These are phyloP conservation scores for Aurelia coerulea DNA, from an alignment of 30 jellyfish, hydroid and myxozoan species.

Conservation along the genomic window DNA sequence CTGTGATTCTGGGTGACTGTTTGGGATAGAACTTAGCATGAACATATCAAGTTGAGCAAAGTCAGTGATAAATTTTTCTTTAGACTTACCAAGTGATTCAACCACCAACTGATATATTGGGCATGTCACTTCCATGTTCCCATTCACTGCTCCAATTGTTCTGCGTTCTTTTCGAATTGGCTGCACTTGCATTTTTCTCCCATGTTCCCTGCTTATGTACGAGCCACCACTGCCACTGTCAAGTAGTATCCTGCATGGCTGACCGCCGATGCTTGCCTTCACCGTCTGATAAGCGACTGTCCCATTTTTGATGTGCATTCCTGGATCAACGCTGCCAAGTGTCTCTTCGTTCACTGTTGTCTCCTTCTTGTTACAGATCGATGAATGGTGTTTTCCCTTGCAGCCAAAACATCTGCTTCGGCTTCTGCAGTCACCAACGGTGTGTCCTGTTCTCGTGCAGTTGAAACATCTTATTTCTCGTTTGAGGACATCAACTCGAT, in stretches of 20 bases:
- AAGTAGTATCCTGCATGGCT: slow-evolving; percentile 17
- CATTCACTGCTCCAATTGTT: slow-evolving; percentile 5
- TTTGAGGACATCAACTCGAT: not conserved
- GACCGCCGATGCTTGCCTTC: slow-evolving; percentile 17
- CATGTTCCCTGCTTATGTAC: slow-evolving; percentile 33
- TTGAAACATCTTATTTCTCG: not conserved
- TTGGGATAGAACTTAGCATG: slow-evolving; percentile 12
- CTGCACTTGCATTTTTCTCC: not conserved
- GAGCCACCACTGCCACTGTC: slow-evolving; percentile 14
- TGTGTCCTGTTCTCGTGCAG: slow-evolving; percentile 11
- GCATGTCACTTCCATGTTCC: not conserved
- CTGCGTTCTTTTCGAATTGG: slow-evolving; percentile 12
- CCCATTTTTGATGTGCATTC: not conserved
- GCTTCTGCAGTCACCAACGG: slow-evolving; percentile 17
- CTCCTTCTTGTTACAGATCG: not conserved
- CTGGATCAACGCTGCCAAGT: not conserved
- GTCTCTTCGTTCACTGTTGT: not conserved
- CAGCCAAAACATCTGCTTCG: not conserved
- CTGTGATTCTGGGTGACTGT: slow-evolving; percentile 13
- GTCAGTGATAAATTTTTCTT: slow-evolving; percentile 9
- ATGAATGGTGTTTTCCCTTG: not conserved
- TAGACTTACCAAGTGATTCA: not conserved
- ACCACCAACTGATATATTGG: not conserved
- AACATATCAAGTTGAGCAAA: not conserved
- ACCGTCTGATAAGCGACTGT: slow-evolving; percentile 30